A percentile compares a stretch with the other conserved stretches of the same genome.
These are phyloP conservation scores for Druceiella hillmani DNA, from an alignment of 2,888 invertebrate genomes.

Conservation along the genomic window DNA sequence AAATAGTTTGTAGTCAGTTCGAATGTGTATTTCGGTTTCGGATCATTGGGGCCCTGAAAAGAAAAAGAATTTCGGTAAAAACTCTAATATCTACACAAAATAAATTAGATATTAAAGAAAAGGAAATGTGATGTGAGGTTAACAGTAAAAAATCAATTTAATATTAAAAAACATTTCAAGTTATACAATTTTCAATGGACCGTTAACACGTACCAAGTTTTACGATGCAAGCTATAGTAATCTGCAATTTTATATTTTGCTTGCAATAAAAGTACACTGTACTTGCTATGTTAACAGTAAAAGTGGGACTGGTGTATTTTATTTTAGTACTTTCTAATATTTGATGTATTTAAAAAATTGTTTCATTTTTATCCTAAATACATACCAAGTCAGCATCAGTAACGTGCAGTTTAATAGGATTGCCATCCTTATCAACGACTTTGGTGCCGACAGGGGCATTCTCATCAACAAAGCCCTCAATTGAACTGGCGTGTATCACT, in stretches of 20 bases:
- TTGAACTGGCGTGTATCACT: constrained; percentile 62
- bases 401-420: constrained; percentile 68
- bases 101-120: no score
- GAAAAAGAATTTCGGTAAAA: no score
- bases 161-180: no score
- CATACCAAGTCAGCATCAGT: constrained; percentile 82
- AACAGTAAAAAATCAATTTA: no score
- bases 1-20: constrained; percentile 83
- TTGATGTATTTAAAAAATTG: constrained; percentile 3
- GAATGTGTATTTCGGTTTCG: constrained; percentile 72
- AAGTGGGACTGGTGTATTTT: neutral
- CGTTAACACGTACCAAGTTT: no score
- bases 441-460: constrained; percentile 81
- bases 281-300: no score
- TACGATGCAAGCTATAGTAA: no score
- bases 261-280: no score
- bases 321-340: constrained; percentile 2
- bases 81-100: no score
- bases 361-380: constrained; percentile 19
- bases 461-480: constrained; percentile 77
- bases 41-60: constrained; percentile 71
- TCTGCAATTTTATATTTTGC: no score
- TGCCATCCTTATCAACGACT: constrained; percentile 60
- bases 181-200: no score
- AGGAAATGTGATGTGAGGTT: no score